These are phyloP conservation scores for Pangasianodon gigas DNA, from an alignment of 2,113 vertebrate genomes.

Conservation along the genomic window DNA sequence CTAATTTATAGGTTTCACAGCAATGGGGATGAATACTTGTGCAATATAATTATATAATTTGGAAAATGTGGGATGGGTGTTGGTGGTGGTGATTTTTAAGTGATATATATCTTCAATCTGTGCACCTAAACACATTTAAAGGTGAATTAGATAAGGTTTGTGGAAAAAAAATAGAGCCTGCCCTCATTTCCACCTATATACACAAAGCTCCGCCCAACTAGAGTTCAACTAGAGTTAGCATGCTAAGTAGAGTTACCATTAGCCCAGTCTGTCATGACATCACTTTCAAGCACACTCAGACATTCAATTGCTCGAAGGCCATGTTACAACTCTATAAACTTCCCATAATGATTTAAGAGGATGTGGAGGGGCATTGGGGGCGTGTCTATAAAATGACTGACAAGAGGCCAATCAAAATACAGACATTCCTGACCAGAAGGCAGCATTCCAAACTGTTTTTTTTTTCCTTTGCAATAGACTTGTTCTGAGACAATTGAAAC, in stretches of 20 bases:
- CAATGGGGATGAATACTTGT: background rate
- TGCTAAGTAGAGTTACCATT: background rate
- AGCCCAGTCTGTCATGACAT: background rate
- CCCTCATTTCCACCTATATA: background rate
- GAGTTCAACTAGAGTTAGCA: background rate
- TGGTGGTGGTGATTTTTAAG: background rate
- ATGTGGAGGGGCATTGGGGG: background rate
- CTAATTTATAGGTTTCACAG: background rate
- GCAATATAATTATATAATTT: background rate
- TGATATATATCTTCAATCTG: background rate
- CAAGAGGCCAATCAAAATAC: too few relatives aligned
- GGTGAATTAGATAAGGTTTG: background rate
- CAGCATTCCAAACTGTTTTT: background rate
- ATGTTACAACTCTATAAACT: too few relatives aligned
- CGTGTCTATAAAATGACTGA: too few relatives aligned
- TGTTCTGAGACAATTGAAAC: too few relatives aligned
- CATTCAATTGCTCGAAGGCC: too few relatives aligned
- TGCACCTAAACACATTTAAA: background rate
- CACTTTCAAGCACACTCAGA: too few relatives aligned
- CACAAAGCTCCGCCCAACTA: background rate
- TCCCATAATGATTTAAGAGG: background rate
- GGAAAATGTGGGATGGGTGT: background rate
- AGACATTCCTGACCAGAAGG: background rate
- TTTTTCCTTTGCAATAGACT: background rate
- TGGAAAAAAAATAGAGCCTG: background rate